A percentile compares a stretch with the other conserved stretches of the same genome.
Evolutionary conservation across 2,113 vertebrate genomes (phyloP).

Genomic region (Etheostoma spectabile): DNA sequence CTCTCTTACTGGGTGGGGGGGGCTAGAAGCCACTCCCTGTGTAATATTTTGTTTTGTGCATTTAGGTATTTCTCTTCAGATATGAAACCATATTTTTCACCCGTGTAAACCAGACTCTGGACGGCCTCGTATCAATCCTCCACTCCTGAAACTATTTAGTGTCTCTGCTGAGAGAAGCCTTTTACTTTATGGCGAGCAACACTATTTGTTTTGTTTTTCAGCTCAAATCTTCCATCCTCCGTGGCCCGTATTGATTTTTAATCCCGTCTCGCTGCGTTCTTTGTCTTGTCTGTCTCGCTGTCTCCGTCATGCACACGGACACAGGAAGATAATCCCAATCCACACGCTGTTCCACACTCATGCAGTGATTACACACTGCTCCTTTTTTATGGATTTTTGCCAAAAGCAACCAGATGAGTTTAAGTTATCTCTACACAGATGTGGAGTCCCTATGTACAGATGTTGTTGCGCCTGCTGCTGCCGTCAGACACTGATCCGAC

Average conservation of each 20-base stretch:
- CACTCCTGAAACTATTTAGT: constrained; percentile 55
- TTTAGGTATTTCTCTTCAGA: constrained; percentile 31
- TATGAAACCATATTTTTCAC: constrained; percentile 41
- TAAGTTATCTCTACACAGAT: neutral
- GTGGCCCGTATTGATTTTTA: constrained; percentile 66
- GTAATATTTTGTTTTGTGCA: constrained; percentile 27
- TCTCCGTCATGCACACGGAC: constrained; percentile 2
- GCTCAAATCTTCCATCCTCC: constrained; percentile 64
- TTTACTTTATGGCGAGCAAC: constrained; percentile 54
- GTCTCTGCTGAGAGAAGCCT: constrained; percentile 51
- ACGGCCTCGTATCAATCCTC: constrained; percentile 50
- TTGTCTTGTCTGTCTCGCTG: constrained; percentile 17
- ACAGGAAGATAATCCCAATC: neutral
- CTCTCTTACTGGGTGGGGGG: too few species aligned
- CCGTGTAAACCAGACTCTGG: constrained; percentile 27
- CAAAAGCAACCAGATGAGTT: neutral
- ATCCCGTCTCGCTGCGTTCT: constrained; percentile 39
- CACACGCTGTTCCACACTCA: neutral
- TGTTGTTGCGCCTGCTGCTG: neutral
- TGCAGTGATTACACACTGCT: neutral
- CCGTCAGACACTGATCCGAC: neutral
- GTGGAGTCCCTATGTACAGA: neutral
- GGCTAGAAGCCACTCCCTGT: neutral
- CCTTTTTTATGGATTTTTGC: neutral
- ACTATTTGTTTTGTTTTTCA: constrained; percentile 58